Evolutionary conservation across 2,888 invertebrate genomes (phyloP).

Genomic region (Dorcus hopei): DNA sequence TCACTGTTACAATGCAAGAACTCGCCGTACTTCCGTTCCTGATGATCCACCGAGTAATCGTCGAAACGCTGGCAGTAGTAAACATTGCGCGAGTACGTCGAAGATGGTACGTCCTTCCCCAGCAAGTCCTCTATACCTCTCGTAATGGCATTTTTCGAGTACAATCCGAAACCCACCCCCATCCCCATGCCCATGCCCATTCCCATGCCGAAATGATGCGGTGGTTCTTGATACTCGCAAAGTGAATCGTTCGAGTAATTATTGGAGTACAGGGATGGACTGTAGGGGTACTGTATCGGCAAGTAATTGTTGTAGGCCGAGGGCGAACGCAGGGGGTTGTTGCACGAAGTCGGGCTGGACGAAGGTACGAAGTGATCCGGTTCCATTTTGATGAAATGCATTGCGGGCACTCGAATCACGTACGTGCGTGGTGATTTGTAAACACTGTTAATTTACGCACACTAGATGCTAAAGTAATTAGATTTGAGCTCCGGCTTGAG

Average conservation of each 20-base stretch:
- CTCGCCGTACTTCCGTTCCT: neutral
- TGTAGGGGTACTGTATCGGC: conserved; percentile 7
- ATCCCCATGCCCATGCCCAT: conserved; percentile 10
- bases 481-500: conserved; percentile 21
- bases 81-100: neutral
- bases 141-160: conserved; percentile 13
- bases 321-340: conserved; percentile 6
- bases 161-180: neutral
- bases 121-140: conserved; percentile 14
- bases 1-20: neutral
- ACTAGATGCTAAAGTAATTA: conserved; percentile 29
- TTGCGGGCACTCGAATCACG: conserved; percentile 7
- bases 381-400: conserved; percentile 33
- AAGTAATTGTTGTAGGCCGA: conserved; percentile 14
- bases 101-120: neutral
- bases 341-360: conserved; percentile 18
- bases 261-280: conserved; percentile 14
- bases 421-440: neutral
- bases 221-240: conserved; percentile 13
- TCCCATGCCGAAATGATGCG: neutral
- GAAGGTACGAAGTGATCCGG: conserved; percentile 24
- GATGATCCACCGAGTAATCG: neutral
- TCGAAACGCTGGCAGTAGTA: neutral
- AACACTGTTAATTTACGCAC: neutral
- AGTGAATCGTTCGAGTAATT: conserved; percentile 9